Conservation (phyloP, 2,888 invertebrate genomes). For the Bursaphelenchus okinawaensis region DNA sequence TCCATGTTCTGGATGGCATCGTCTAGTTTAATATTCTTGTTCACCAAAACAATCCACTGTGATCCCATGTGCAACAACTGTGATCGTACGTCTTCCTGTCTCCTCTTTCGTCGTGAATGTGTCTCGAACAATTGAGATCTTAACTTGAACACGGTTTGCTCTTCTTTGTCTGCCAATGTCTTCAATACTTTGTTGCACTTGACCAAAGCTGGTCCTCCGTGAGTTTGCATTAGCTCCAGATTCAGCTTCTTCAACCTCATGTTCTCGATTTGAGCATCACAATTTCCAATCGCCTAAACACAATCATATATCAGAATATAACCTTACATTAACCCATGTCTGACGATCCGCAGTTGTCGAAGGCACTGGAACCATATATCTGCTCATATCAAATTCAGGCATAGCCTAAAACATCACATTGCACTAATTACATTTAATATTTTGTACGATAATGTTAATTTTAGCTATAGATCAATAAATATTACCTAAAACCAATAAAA, state of each 20-base stretch:
- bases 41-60: constrained; percentile 15
- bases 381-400: constrained; percentile 48
- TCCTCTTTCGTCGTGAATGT: constrained; percentile 43
- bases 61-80: constrained; percentile 38
- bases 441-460: neutral
- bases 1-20: constrained; percentile 35
- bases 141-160: constrained; percentile 13
- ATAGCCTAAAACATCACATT: constrained; percentile 37
- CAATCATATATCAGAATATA: neutral
- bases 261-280: constrained; percentile 49
- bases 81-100: constrained; percentile 45
- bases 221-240: constrained; percentile 49
- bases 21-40: constrained; percentile 31
- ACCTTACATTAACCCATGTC: constrained; percentile 42
- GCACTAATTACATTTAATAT: constrained; percentile 2
- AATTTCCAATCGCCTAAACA: constrained; percentile 36
- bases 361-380: constrained; percentile 51
- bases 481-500: neutral
- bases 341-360: constrained; percentile 43
- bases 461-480: neutral
- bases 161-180: constrained; percentile 26
- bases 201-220: constrained; percentile 38
- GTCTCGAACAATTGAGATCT: constrained; percentile 38
- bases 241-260: constrained; percentile 45
- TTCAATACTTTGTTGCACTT: constrained; percentile 34